A percentile compares a stretch with the other conserved stretches of the same genome.
These are phyloP conservation scores for Caenorhabditis imperialis DNA, from an alignment of 2,888 invertebrate genomes.

Conservation along the genomic window DNA sequence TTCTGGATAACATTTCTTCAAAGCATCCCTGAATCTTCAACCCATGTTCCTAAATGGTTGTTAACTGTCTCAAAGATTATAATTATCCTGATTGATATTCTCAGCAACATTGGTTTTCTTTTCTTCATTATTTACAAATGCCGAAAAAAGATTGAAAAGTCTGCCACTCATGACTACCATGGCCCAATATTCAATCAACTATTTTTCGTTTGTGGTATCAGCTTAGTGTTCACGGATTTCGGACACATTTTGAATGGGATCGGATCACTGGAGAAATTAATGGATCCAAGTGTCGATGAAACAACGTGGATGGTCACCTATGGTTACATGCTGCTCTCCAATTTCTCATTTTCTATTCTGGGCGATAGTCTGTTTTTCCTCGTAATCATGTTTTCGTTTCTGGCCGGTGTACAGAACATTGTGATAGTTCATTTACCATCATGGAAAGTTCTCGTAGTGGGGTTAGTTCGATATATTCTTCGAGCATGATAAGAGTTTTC, in stretches of 20 bases:
- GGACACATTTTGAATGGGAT: background rate
- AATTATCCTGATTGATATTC: background rate
- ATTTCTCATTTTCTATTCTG: background rate
- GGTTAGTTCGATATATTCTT: background rate
- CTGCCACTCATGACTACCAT: background rate
- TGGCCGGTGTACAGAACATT: background rate
- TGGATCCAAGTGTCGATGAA: background rate
- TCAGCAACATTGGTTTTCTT: background rate
- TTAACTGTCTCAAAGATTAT: background rate
- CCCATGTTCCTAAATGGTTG: background rate
- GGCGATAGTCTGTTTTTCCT: background rate
- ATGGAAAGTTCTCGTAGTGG: background rate
- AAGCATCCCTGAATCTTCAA: background rate
- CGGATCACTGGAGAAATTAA: background rate
- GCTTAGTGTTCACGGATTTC: background rate
- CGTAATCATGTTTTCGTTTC: background rate
- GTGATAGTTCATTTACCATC: background rate
- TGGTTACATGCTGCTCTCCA: background rate
- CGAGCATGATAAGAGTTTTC: too few species aligned
- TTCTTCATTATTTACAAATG: slow-evolving; percentile 5
- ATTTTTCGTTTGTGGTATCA: background rate
- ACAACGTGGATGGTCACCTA: background rate
- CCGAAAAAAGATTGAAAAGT: slow-evolving; percentile 4
- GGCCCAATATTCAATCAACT: slow-evolving; percentile 5
- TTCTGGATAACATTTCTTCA: background rate